phyloP scores from a whole-genome alignment of 2,888 invertebrate genomes.

The Cheilosia grossa region DNA sequence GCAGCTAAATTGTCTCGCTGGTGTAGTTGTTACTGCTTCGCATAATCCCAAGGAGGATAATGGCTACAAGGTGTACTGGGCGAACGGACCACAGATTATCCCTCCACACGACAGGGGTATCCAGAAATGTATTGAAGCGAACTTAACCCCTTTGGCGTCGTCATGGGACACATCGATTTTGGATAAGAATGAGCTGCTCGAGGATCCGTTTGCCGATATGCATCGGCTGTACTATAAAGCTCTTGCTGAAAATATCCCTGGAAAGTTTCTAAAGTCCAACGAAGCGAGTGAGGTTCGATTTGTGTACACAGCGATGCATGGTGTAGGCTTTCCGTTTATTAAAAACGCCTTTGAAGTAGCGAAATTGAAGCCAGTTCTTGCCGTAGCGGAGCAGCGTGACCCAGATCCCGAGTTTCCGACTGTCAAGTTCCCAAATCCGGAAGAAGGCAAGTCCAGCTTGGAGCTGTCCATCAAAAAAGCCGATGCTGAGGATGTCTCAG shows the following conservation, averaged over 20 bases:
- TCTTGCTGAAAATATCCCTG: slow-evolving; percentile 85
- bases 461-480: slow-evolving; percentile 91
- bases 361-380: slow-evolving; percentile 85
- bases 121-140: slow-evolving; percentile 89
- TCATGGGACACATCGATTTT: slow-evolving; percentile 91
- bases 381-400: slow-evolving; percentile 88
- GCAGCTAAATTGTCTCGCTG: slow-evolving; percentile 90
- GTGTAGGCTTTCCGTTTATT: slow-evolving; percentile 94
- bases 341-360: slow-evolving; percentile 89
- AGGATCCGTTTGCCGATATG: slow-evolving; percentile 89
- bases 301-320: slow-evolving; percentile 99
- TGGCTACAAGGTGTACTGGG: slow-evolving; percentile 99
- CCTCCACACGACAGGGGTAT: slow-evolving; percentile 95
- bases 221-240: slow-evolving; percentile 87
- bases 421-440: slow-evolving; percentile 98
- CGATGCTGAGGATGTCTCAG: slow-evolving; percentile 86
- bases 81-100: slow-evolving; percentile 97
- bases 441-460: slow-evolving; percentile 94
- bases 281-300: slow-evolving; percentile 86
- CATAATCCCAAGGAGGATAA: slow-evolving; percentile 98
- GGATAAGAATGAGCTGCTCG: slow-evolving; percentile 84
- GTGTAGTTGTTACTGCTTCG: slow-evolving; percentile 97
- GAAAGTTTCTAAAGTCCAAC: slow-evolving; percentile 84
- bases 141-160: slow-evolving; percentile 89
- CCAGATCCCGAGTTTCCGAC: slow-evolving; percentile 99